Base-by-base conservation (phyloP, 1,140 invertebrate species). In the Antheraea pernyi region DNA sequence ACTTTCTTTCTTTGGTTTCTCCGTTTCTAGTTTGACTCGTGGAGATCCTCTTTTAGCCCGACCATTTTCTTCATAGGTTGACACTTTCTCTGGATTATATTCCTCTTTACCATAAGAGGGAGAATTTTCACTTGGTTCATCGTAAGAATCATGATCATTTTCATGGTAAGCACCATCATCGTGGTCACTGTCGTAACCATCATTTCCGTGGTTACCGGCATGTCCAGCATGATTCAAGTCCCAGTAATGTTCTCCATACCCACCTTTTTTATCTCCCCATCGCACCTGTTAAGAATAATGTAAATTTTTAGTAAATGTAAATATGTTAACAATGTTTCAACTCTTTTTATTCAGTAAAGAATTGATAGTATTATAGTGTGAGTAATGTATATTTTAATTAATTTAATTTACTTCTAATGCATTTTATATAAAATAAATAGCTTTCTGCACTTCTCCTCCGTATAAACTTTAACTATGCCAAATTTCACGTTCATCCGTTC, bases 201-300 rank as follows among this genome's bases (percentile, higher is more conserved):
- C 88, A 65, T 86, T 71, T 18, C 83, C 89, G 68, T 91, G 84
- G 65, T 89, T 75, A 48, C 78, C 85, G 19, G 78, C 74, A 46
- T 94, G 89, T 22, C 94, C 94, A 42, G 93, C 95, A 78, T 97
- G 96, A 75, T 97, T 97, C 85, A 96, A 94, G 86, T 97, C 96
- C 96, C 96, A 98, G 81, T 97, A 97, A 78, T 98, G 97, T 91
- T 98, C 97, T 59, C 97, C 97, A 75, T 97, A 97, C 72, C 95
- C 95, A 76, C 96, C 97, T 77, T 97, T 94, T 84, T 95, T 96
- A 83, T 98, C 96, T 42, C 96, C 96, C 97, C 97, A 98, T 83
- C 96, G 95, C 59, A 97, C 96, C 97, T 98, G 78, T 13, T 19
- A 10, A 42, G 4, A 30, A 30, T 4, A 30, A 30, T 2, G 4